These are phyloP conservation scores for Willisornis vidua DNA, from an alignment of 2,113 vertebrate species.

Conservation along the genomic window DNA sequence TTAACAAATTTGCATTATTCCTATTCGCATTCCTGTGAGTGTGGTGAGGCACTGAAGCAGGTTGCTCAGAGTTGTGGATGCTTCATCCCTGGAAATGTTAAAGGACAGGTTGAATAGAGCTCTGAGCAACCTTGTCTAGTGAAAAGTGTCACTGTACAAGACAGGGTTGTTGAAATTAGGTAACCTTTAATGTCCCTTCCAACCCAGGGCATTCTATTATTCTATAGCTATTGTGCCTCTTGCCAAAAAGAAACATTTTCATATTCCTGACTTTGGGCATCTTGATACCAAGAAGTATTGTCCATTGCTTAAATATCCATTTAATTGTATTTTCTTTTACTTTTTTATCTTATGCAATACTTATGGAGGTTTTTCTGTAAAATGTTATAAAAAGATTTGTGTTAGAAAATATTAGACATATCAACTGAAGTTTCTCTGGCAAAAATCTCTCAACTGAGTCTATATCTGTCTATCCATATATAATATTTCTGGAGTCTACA, in stretches of 20 bases:
- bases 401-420: background rate
- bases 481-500: slow-evolving; percentile 37
- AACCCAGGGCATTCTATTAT: background rate
- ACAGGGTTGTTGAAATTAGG: background rate
- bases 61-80: background rate
- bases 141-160: background rate
- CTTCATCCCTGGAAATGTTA: background rate
- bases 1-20: background rate
- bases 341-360: background rate
- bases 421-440: background rate
- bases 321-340: background rate
- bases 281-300: background rate
- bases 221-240: background rate
- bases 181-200: background rate
- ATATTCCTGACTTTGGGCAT: background rate
- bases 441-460: background rate
- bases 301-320: background rate
- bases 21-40: background rate
- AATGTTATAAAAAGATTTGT: background rate
- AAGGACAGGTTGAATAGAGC: background rate
- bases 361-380: background rate
- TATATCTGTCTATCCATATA: background rate
- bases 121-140: background rate
- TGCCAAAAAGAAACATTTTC: background rate
- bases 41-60: background rate